Conservation (phyloP, 2,113 vertebrate genomes). For the Pedetes capensis region DNA sequence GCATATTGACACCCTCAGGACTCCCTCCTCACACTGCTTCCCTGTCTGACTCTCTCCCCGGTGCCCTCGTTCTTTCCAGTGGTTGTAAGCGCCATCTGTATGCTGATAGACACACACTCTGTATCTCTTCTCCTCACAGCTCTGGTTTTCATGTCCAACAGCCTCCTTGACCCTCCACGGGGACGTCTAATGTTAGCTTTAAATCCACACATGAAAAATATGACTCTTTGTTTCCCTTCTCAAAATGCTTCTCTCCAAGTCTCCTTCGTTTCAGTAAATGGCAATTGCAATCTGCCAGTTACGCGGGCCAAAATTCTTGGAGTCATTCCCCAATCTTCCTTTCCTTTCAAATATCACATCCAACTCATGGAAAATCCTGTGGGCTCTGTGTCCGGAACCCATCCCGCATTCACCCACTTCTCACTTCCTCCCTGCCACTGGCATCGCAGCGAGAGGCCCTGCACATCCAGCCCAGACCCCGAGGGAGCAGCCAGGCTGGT, state of each 20-base stretch:
- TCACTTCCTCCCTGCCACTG: not conserved
- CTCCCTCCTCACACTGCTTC: not conserved
- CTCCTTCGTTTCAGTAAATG: not conserved
- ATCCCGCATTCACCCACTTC: not conserved
- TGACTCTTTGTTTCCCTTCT: not conserved
- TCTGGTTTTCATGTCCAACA: not conserved
- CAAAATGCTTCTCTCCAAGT: not conserved
- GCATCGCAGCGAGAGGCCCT: not conserved
- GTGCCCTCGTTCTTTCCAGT: too few relatives aligned
- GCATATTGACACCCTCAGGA: not conserved
- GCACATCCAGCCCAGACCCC: not conserved
- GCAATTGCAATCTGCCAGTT: not conserved
- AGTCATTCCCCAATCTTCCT: conserved; percentile 9
- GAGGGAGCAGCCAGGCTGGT: not conserved
- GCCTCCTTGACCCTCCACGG: not conserved
- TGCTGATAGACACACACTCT: not conserved
- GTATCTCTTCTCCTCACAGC: not conserved
- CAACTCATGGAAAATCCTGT: not conserved
- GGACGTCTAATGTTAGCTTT: not conserved
- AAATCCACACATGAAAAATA: not conserved
- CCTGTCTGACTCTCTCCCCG: not conserved
- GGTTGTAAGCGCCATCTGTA: accelerated
- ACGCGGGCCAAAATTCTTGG: not conserved
- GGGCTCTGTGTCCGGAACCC: not conserved
- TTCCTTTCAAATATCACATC: not conserved